phyloP scores from a whole-genome alignment of 2,113 vertebrate genomes.

The Pycnonotus jocosus region DNA sequence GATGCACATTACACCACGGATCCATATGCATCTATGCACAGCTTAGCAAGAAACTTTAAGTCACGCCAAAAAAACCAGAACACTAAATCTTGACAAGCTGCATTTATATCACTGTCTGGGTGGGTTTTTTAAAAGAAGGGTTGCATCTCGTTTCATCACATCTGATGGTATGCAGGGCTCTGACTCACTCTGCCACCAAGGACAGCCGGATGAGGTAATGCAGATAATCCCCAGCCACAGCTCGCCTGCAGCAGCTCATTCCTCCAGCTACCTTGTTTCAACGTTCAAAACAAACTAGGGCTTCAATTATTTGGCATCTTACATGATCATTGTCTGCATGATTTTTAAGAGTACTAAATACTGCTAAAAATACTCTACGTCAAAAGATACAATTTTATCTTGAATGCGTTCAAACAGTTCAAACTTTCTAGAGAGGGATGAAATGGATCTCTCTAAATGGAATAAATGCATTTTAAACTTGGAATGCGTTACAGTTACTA shows the following conservation, averaged over 20 bases:
- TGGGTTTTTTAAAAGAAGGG: background rate
- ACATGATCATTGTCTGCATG: background rate
- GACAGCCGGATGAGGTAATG: conserved; percentile 47
- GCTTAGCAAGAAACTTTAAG: background rate
- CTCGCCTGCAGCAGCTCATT: background rate
- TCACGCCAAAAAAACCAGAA: background rate
- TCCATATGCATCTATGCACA: background rate
- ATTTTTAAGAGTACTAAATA: background rate
- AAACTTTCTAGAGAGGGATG: background rate
- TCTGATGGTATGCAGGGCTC: conserved; percentile 25
- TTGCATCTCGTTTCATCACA: conserved; percentile 58
- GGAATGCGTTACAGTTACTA: background rate
- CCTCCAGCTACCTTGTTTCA: background rate
- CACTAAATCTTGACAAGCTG: background rate
- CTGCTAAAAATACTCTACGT: background rate
- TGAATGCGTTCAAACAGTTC: background rate
- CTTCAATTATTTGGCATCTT: background rate
- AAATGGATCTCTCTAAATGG: background rate
- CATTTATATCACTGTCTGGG: background rate
- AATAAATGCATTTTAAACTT: conserved; percentile 32
- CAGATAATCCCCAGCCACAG: conserved; percentile 24
- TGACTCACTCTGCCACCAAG: conserved; percentile 50
- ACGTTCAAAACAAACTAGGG: background rate
- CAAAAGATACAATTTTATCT: background rate
- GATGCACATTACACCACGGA: background rate